These are phyloP conservation scores for Drosophila parvula DNA, from an alignment of 1,140 invertebrate species.

Conservation along the genomic window DNA sequence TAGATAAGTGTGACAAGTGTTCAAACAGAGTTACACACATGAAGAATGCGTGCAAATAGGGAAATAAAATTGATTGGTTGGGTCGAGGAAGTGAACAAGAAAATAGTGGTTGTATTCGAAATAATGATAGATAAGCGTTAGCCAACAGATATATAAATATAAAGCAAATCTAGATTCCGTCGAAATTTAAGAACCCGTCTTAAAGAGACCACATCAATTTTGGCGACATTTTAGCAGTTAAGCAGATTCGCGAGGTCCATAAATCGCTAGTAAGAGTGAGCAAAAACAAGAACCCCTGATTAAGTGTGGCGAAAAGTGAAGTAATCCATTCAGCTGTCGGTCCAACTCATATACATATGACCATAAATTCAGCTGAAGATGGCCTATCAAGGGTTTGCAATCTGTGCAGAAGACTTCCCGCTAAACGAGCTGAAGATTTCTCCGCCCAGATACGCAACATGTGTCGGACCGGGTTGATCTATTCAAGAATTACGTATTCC, in stretches of 20 bases:
- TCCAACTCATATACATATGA: conserved; percentile 34
- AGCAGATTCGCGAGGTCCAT: conserved; percentile 12
- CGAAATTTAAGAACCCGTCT: conserved; percentile 24
- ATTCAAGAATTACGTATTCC: conserved; percentile 54
- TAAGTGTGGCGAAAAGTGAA: conserved; percentile 30
- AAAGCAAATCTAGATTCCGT: conserved; percentile 20
- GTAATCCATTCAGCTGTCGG: conserved; percentile 38
- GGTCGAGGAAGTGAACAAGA: conserved; percentile 4
- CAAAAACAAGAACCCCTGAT: conserved; percentile 11
- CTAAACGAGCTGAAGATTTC: conserved; percentile 22
- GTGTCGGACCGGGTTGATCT: conserved; percentile 43
- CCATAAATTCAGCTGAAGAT: conserved; percentile 47
- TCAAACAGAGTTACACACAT: conserved; percentile 27
- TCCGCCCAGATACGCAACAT: conserved; percentile 30
- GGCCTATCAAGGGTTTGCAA: conserved; percentile 50
- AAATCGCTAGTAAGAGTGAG: conserved; percentile 16
- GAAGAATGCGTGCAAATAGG: conserved; percentile 46
- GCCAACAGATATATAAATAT: neutral
- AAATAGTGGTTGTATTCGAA: conserved; percentile 4
- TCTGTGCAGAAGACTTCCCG: conserved; percentile 34
- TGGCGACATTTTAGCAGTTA: conserved; percentile 32
- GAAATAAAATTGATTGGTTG: conserved; percentile 54
- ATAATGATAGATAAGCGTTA: conserved; percentile 21
- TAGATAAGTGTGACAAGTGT: conserved; percentile 64
- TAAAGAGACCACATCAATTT: conserved; percentile 23